Percentiles rank a stretch among this genome's conserved stretches.
These are phyloP conservation scores for Pediacus dermestoides DNA, from an alignment of 2,888 invertebrate genomes.

Conservation along the genomic window DNA sequence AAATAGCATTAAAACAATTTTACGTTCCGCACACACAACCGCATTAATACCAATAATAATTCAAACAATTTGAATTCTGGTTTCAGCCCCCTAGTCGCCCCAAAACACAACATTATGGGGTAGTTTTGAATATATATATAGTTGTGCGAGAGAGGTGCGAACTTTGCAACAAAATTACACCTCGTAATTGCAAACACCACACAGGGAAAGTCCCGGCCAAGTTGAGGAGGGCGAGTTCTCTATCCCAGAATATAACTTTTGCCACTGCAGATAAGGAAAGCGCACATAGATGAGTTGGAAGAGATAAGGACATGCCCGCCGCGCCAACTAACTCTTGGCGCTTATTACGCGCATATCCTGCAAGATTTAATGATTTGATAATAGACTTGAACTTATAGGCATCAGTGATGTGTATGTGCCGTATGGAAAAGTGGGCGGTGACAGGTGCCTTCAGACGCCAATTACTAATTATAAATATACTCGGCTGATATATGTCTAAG, in stretches of 20 bases:
- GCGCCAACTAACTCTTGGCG: not conserved
- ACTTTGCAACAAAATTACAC: slow-evolving; percentile 20
- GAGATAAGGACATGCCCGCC: slow-evolving; percentile 1
- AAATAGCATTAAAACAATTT: too few relatives aligned
- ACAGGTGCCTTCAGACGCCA: slow-evolving; percentile 29
- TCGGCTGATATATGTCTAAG: too few relatives aligned
- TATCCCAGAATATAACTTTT: slow-evolving; percentile 5
- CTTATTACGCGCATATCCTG: slow-evolving; percentile 7
- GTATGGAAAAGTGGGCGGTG: slow-evolving; percentile 24
- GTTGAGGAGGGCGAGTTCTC: slow-evolving; percentile 17
- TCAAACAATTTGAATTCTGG: too few relatives aligned
- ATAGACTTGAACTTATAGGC: slow-evolving; percentile 23
- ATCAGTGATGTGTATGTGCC: too few relatives aligned
- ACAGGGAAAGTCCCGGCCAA: slow-evolving; percentile 20
- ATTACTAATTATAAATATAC: slow-evolving; percentile 25
- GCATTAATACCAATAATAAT: too few relatives aligned
- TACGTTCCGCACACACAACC: too few relatives aligned
- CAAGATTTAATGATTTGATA: slow-evolving; percentile 26
- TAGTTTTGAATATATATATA: too few relatives aligned
- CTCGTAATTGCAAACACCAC: slow-evolving; percentile 22
- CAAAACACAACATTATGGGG: too few relatives aligned
- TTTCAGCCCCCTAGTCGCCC: too few relatives aligned
- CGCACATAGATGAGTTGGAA: not conserved
- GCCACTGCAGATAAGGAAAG: slow-evolving; percentile 3
- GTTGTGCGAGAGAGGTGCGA: slow-evolving; percentile 21